Conservation (phyloP, 2,888 invertebrate species). For the Onchidella celtica region DNA sequence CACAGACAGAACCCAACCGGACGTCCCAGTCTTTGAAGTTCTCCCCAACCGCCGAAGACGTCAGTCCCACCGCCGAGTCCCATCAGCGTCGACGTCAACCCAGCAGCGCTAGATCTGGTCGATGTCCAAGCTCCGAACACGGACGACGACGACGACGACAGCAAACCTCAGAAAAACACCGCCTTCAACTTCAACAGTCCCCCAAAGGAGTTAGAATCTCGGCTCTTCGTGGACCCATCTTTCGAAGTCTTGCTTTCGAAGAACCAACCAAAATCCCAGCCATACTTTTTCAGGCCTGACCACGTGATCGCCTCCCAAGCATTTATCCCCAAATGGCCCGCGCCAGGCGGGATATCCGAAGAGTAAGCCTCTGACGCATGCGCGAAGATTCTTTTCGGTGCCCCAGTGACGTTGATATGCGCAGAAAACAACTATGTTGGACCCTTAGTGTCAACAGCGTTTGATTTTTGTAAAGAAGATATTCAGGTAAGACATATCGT, state of each 20-base stretch:
- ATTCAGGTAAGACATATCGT: slow-evolving; percentile 46
- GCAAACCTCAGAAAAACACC: too few relatives aligned
- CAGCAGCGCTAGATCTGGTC: background rate
- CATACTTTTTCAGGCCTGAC: slow-evolving; percentile 37
- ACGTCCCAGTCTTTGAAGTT: background rate
- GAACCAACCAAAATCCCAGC: background rate
- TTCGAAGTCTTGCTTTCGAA: background rate
- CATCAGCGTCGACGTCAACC: too few relatives aligned
- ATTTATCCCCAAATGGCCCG: slow-evolving; percentile 46
- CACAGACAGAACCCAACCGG: background rate
- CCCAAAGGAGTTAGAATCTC: background rate
- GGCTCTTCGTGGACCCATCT: background rate
- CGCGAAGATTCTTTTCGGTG: slow-evolving; percentile 47
- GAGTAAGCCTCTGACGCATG: slow-evolving; percentile 50
- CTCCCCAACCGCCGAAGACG: background rate
- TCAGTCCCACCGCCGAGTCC: background rate
- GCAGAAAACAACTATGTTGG: slow-evolving; percentile 47
- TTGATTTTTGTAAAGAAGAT: slow-evolving; percentile 56
- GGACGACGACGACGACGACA: background rate
- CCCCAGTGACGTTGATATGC: slow-evolving; percentile 51
- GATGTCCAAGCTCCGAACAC: background rate
- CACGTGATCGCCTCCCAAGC: slow-evolving; percentile 29
- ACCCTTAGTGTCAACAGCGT: slow-evolving; percentile 43
- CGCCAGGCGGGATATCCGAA: slow-evolving; percentile 46
- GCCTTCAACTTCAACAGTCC: too few relatives aligned